Base-by-base conservation (phyloP, 1,140 invertebrate genomes). In the Penaeus indicus region DNA sequence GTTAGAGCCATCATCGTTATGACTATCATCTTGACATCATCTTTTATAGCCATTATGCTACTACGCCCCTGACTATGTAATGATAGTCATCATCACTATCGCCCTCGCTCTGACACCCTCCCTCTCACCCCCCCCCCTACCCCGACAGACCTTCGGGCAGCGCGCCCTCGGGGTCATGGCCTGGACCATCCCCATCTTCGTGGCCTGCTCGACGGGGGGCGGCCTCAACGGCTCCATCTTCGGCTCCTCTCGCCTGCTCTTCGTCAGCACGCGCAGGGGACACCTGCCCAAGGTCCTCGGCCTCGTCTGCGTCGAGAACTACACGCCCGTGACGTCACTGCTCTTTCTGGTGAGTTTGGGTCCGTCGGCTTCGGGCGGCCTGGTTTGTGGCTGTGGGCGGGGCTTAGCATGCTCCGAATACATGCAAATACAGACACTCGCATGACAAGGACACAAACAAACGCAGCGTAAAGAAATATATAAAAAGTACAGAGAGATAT, bases 191-290 rank as follows among this genome's bases (percentile, higher is more conserved):
- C 97, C 97, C 3, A 94, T 98, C 32, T 97, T 97, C 92, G 97
- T 98, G 13, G 96, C 97, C 0, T 93, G 98, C 62, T 95, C 95
- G 19, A 95, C 94, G 8, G 94, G 95, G 91, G 97, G 97, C 25
- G 97, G 97, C 13, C 96, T 98, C 0, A 98, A 98, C 92, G 97
- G 97, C 16, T 96, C 97, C 54, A 93, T 98, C 60, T 97, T 98
- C 93, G 97, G 97, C 1, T 96, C 97, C 2, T 96, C 96, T 1
- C 94, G 95, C 90, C 94, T 96, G 5, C 96, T 96, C 91, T 94
- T 95, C 25, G 96, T 95, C 8, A 97, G 96, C 18, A 95, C 96
- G 2, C 95, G 97, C 91, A 96, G 97, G 92, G 96, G 96, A 7
- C 97, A 97, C 92, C 94, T 98, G 92, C 97, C 97, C 0, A 94